Evolutionary conservation across 2,888 invertebrate species (phyloP).

Genomic region (Xylota segnis): DNA sequence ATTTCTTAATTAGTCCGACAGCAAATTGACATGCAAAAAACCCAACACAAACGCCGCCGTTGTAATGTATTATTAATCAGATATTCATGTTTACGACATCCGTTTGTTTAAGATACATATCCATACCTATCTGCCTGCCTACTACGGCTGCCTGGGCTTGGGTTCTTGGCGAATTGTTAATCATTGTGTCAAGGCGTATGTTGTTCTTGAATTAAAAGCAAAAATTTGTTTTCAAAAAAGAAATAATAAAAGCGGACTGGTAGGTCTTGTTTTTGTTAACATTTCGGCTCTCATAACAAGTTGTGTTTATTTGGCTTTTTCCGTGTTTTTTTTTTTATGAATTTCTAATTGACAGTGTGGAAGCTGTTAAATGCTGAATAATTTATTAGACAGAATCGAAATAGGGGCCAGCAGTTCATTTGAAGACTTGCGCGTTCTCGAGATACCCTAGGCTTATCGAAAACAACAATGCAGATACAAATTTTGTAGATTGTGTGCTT

Average conservation of each 20-base stretch:
- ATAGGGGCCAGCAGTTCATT: neutral
- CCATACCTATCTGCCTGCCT: no score
- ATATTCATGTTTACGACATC: slow-evolving; percentile 11
- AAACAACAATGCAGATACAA: neutral
- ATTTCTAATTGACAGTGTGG: slow-evolving; percentile 46
- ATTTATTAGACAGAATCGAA: slow-evolving; percentile 35
- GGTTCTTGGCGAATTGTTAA: slow-evolving; percentile 7
- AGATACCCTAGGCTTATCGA: no score
- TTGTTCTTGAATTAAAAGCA: neutral
- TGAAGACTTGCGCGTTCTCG: neutral
- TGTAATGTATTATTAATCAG: slow-evolving; percentile 5
- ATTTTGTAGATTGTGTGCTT: neutral
- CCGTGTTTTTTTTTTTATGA: slow-evolving; percentile 13
- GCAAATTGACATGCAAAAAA: neutral
- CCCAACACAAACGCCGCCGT: neutral
- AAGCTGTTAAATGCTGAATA: slow-evolving; percentile 54
- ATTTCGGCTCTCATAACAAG: neutral
- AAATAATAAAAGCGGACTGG: neutral
- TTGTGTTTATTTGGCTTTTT: neutral
- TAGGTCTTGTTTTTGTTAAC: neutral
- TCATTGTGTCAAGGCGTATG: slow-evolving; percentile 11
- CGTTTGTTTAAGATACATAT: neutral
- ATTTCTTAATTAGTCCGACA: slow-evolving; percentile 12
- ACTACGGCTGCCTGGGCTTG: neutral
- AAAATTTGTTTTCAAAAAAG: neutral